Evolutionary conservation across 2,797 vertebrate species (phyloP).

Genomic region (Crax fasciolata): DNA sequence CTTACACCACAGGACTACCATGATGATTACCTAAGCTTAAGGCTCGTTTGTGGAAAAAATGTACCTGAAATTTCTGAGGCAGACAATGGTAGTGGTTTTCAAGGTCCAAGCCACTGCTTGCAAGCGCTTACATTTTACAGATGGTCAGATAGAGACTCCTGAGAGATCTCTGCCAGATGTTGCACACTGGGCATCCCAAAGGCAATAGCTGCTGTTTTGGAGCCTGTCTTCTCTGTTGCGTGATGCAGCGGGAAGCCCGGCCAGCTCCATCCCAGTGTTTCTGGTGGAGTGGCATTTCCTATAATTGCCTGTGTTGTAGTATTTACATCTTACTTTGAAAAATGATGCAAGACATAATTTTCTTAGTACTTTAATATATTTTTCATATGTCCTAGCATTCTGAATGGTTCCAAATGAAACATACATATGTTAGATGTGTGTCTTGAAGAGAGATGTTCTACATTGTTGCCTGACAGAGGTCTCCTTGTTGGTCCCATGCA

Average conservation of each 20-base stretch:
- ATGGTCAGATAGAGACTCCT: background rate
- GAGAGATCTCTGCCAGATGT: background rate
- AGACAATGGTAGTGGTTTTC: background rate
- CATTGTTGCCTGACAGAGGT: background rate
- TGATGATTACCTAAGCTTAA: background rate
- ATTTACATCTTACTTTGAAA: conserved; percentile 6
- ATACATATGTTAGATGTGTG: background rate
- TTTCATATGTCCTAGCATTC: background rate
- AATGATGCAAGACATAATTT: background rate
- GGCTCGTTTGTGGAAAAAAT: background rate
- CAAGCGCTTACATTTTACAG: background rate
- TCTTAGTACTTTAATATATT: background rate
- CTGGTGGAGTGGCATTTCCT: background rate
- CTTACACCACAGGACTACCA: background rate
- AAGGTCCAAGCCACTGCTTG: background rate
- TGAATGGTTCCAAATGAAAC: background rate
- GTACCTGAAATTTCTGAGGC: background rate
- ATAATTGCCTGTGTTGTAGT: background rate
- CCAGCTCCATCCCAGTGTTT: background rate
- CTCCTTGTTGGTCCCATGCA: background rate
- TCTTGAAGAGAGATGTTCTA: background rate
- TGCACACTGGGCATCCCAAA: background rate
- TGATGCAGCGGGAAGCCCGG: background rate
- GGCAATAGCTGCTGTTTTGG: background rate
- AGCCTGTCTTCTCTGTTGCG: background rate